Conservation (phyloP, 2,888 invertebrate genomes). For the Idaea straminata region DNA sequence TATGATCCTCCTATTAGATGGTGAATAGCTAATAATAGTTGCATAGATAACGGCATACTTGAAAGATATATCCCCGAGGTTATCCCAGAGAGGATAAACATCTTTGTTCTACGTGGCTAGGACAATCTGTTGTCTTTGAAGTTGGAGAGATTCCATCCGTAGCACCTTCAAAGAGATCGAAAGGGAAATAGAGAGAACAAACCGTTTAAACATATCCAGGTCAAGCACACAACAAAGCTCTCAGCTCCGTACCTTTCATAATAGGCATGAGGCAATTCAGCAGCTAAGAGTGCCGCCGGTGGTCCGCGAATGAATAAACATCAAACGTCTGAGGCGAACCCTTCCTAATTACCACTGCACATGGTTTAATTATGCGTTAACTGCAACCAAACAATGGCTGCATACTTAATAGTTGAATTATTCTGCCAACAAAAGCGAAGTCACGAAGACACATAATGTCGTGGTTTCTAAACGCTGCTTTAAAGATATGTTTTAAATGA, state of each 20-base stretch:
- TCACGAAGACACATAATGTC: not conserved
- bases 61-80: not conserved
- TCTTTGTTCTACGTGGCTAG: not conserved
- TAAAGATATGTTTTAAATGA: not conserved
- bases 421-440: not conserved
- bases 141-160: not conserved
- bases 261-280: conserved; percentile 2
- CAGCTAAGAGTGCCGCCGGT: conserved; percentile 12
- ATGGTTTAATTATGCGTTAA: conserved; percentile 17
- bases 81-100: not conserved
- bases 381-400: conserved; percentile 8
- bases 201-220: not conserved
- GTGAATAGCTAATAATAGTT: not conserved
- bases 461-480: no score
- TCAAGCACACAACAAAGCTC: not conserved
- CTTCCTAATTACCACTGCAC: conserved; percentile 19
- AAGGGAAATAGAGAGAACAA: not conserved
- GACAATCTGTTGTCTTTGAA: not conserved
- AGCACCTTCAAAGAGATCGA: not conserved
- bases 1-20: not conserved
- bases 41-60: no score
- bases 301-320: conserved; percentile 20
- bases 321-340: conserved; percentile 13
- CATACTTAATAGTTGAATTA: conserved; percentile 8
- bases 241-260: not conserved